A percentile compares a stretch with the other conserved stretches of the same genome.
Conservation (phyloP, 1,140 invertebrate species). For the Lamellibrachia luymesi region DNA sequence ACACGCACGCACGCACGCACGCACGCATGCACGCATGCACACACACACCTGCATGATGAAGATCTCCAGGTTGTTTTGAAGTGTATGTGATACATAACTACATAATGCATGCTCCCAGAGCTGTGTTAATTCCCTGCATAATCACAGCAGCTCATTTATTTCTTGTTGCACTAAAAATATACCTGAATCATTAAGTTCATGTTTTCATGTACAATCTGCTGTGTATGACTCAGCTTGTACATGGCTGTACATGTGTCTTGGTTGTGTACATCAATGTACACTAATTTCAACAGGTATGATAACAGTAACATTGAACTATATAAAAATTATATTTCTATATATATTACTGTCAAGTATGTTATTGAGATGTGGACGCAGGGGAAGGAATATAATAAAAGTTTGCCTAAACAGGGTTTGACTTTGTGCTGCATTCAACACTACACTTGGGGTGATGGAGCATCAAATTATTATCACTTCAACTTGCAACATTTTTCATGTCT, state of each 20-base stretch:
- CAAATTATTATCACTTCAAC: too few relatives aligned
- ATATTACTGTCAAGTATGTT: not conserved
- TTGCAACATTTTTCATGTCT: too few relatives aligned
- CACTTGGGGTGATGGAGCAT: too few relatives aligned
- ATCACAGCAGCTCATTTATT: too few relatives aligned
- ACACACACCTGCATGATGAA: not conserved
- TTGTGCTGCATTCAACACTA: not conserved
- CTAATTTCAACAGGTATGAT: not conserved
- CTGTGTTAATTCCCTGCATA: too few relatives aligned
- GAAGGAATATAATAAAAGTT: not conserved
- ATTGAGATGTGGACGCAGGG: not conserved
- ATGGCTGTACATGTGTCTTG: not conserved
- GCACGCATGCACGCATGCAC: too few relatives aligned
- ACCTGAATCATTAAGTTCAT: not conserved
- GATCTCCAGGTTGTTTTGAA: not conserved
- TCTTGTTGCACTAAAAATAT: too few relatives aligned
- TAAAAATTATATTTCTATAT: not conserved
- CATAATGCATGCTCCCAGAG: not conserved
- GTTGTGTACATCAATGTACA: not conserved
- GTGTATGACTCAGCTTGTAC: not conserved
- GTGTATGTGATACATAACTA: not conserved
- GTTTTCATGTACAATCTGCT: not conserved
- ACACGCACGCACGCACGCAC: too few relatives aligned
- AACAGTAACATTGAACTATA: not conserved
- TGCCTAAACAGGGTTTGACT: not conserved